Base-by-base conservation (phyloP, 1,140 invertebrate species). In the Ericerus pela region DNA sequence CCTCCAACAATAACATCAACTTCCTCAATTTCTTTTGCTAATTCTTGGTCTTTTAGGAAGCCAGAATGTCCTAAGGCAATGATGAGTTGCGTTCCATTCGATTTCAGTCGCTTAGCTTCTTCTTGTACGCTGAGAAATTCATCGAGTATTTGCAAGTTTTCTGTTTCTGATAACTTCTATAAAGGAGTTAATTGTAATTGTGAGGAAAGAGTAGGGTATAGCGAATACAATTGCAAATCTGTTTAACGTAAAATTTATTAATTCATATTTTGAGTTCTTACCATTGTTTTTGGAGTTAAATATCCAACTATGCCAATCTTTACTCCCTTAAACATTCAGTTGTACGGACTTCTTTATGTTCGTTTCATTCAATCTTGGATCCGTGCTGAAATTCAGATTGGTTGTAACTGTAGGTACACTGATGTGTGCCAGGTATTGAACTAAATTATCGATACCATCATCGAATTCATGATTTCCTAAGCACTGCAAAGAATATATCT, bases 401-500 rank as follows among this genome's bases (percentile, higher is more conserved):
- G 81, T 73, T 1, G 79, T 77, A 1, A 95, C 64, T 0, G 91
- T 74, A 0, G 88, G 87, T 0, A 73, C 73, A 33, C 37, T 54
- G 5, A 59, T 55, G 31, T 78, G 76, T 24, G 81, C 69, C 6
- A 94, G 68, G 66, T 89, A 93, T 2, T 84, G 81, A 16, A 80
- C 73, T 2, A 95, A 65, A 11, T 82, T 86, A 0, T 68, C 66
- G 0, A 87, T 71, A 1, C 84, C 84, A 55, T 85, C 77, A 66
- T 95, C 92, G 64, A 96, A 94, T 69, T 96, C 92, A 63, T 96
- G 92, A 65, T 96, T 96, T 24, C 92, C 92, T 53, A 96, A 71
- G n/a, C 81, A 82, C 88, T 94, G 69, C 52, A 73, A 73, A 41
- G 30, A 24, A 18, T 8, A 27, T 12, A 10, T n/a, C n/a, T n/a